Evolutionary conservation across 2,113 vertebrate species (phyloP).

Genomic region (Pica pica): DNA sequence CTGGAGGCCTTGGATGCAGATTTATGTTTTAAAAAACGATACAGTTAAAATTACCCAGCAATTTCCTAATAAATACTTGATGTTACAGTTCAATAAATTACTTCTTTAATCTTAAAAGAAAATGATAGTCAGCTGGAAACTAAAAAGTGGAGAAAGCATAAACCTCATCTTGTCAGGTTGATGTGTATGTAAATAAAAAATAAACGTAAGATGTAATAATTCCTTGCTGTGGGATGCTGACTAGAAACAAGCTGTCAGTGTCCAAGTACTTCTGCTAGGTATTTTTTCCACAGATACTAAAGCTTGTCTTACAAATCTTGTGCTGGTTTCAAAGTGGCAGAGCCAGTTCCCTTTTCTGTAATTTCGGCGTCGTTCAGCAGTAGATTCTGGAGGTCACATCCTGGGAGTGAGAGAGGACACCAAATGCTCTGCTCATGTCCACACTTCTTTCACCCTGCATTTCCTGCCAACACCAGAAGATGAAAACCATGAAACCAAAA

Average conservation of each 20-base stretch:
- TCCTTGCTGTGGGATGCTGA: conserved; percentile 34
- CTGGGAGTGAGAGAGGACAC: background rate
- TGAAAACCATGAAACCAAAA: background rate
- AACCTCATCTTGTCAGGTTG: conserved; percentile 52
- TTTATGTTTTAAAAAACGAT: conserved; percentile 68
- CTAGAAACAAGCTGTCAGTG: conserved; percentile 7
- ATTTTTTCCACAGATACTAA: background rate
- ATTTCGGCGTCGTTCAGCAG: background rate
- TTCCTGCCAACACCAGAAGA: background rate
- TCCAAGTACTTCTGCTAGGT: background rate
- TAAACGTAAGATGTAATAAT: conserved; percentile 37
- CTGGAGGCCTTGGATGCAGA: conserved; percentile 72
- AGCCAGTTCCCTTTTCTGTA: background rate
- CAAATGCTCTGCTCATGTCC: background rate
- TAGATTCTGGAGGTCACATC: background rate
- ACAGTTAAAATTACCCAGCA: conserved; percentile 60
- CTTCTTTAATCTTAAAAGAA: conserved; percentile 65
- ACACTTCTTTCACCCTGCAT: background rate
- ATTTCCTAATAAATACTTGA: conserved; percentile 69
- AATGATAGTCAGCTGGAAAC: conserved; percentile 63
- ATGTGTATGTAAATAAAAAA: conserved; percentile 68
- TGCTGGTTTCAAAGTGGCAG: background rate
- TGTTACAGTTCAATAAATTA: conserved; percentile 54
- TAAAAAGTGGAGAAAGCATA: conserved; percentile 42
- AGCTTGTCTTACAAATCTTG: background rate